These are phyloP conservation scores for Drosophila kikkawai DNA, from an alignment of 1,140 invertebrate genomes.

Conservation along the genomic window DNA sequence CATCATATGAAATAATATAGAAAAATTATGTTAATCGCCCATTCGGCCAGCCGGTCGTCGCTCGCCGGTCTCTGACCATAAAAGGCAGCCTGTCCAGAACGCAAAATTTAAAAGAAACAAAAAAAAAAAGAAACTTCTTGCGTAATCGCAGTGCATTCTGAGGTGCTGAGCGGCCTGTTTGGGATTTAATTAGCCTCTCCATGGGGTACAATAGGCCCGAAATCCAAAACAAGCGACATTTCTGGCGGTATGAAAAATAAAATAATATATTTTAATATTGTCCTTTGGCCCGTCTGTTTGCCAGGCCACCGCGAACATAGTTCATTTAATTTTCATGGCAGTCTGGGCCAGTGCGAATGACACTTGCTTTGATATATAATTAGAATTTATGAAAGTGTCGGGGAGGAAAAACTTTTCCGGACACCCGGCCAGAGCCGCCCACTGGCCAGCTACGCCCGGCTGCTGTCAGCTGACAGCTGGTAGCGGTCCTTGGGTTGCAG, in stretches of 20 bases:
- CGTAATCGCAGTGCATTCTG: conserved; percentile 46
- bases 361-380: conserved; percentile 71
- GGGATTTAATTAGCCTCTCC: conserved; percentile 57
- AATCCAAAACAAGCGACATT: conserved; percentile 12
- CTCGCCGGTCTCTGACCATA: conserved; percentile 20
- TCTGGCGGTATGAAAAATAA: conserved; percentile 39
- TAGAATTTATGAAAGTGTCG: conserved; percentile 77
- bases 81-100: conserved; percentile 57
- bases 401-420: conserved; percentile 50
- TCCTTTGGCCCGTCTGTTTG: neutral
- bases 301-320: conserved; percentile 25
- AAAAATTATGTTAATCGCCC: conserved; percentile 74
- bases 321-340: conserved; percentile 58
- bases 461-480: conserved; percentile 6
- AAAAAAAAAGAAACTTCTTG: conserved; percentile 40
- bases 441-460: neutral
- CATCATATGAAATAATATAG: conserved; percentile 71
- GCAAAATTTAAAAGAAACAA: neutral
- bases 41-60: conserved; percentile 1
- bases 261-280: conserved; percentile 42
- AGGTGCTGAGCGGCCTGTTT: conserved; percentile 12
- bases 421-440: conserved; percentile 12
- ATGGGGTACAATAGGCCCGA: conserved; percentile 10
- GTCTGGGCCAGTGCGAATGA: conserved; percentile 43
- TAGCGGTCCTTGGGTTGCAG: neutral